Base-by-base conservation (phyloP, 2,797 vertebrate genomes). In the Cryptoprocta ferox region DNA sequence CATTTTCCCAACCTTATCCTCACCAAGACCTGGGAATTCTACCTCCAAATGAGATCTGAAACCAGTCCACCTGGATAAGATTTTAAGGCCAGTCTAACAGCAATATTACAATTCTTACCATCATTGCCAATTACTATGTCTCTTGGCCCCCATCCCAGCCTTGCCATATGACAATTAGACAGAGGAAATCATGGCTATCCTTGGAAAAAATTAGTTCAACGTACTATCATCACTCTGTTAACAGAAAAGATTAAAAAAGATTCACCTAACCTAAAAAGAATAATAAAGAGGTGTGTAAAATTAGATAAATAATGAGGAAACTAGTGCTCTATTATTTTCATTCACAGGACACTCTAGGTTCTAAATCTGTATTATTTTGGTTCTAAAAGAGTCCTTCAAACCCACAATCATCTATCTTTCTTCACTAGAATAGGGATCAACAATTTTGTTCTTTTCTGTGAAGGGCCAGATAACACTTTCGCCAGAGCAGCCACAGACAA, bases 291-390 rank as follows among this genome's bases (percentile, higher is more conserved):
- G 65, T 75, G 75, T 97, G 82, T 96, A 98, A 98, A 98, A 98
- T 97, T 93, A 96, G 89, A 95, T 90, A 89, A 87, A 61, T 96
- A 95, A 70, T 95, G 59, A 97, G 88, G 75, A 97, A 96, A 95
- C 45, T 89, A 95, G 78, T 94, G 10, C 68, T 91, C 92, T 95
- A 95, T 94, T 97, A 97, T 95, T 98, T 98, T 97, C 96, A 98
- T 97, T 98, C 95, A 98, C 63, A 84, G 45, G 91, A 97, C 89
- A 97, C 61, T 70, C 50, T 56, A 91, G 95, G 78, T 93, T 95
- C 71, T 97, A 98, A 97, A 98, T 98, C 97, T 97, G 93, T 91
- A 95, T 97, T 97, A 95, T 89, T 73, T 35, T 1, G 0, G 92
- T 91, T 97, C 94, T 94, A 92, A 61, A 98, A 91, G 91, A 98